These are phyloP conservation scores for Dromius quadrimaculatus DNA, from an alignment of 2,888 invertebrate genomes.

Conservation along the genomic window DNA sequence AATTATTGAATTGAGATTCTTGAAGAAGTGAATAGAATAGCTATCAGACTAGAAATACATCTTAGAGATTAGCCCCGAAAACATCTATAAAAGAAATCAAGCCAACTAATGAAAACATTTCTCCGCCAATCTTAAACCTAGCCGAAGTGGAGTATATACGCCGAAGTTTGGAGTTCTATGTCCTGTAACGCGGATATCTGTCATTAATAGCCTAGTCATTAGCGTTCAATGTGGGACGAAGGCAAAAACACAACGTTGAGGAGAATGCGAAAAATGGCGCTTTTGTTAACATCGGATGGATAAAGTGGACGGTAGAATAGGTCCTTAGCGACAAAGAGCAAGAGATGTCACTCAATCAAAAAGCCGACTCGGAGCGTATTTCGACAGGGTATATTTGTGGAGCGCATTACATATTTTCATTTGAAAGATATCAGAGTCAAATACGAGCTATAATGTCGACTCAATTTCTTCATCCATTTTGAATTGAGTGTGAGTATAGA, in stretches of 20 bases:
- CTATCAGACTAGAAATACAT: too few species aligned
- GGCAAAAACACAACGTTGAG: slow-evolving; percentile 38
- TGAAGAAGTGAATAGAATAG: too few species aligned
- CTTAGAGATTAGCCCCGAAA: too few species aligned
- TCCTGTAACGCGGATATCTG: slow-evolving; percentile 29
- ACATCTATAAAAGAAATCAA: not conserved
- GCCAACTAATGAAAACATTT: not conserved
- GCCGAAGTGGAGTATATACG: not conserved
- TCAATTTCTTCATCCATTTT: too few species aligned
- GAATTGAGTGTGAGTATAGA: too few species aligned
- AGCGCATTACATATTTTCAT: too few species aligned
- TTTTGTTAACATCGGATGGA: slow-evolving; percentile 45
- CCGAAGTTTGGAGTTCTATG: not conserved
- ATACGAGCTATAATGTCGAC: not conserved
- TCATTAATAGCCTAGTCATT: slow-evolving; percentile 43
- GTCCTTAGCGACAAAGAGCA: slow-evolving; percentile 37
- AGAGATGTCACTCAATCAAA: slow-evolving; percentile 40
- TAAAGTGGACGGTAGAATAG: slow-evolving; percentile 43
- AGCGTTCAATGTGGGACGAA: slow-evolving; percentile 21
- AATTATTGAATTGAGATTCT: too few species aligned
- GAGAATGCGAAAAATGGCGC: slow-evolving; percentile 24
- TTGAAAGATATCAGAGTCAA: not conserved
- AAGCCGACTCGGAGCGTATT: not conserved
- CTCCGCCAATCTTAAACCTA: slow-evolving; percentile 1
- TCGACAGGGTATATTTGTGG: not conserved